Conservation (phyloP, 2,888 invertebrate species). For the Microctonus brassicae region DNA sequence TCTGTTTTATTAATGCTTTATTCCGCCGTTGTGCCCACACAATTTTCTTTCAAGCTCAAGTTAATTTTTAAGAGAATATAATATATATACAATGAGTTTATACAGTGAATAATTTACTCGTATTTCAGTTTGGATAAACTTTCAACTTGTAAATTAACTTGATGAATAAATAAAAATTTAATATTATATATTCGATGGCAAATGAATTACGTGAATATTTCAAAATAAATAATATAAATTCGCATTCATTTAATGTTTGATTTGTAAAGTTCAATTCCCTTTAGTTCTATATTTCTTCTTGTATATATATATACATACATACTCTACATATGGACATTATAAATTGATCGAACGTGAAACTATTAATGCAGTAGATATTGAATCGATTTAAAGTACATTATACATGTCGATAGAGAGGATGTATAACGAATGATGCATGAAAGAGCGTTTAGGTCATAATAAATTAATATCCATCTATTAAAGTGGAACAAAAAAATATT, state of each 20-base stretch:
- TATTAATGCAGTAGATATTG: conserved; percentile 26
- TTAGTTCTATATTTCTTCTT: neutral
- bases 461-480: conserved; percentile 10
- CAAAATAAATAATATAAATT: conserved; percentile 18
- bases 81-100: neutral
- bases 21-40: neutral
- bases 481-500: conserved; percentile 9
- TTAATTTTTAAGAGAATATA: neutral
- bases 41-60: neutral
- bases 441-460: conserved; percentile 16
- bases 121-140: neutral
- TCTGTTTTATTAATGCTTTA: conserved; percentile 13
- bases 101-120: neutral
- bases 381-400: conserved; percentile 58
- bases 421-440: conserved; percentile 43
- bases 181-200: neutral
- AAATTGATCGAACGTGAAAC: neutral
- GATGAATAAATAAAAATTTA: conserved; percentile 1
- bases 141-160: neutral
- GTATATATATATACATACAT: neutral
- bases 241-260: conserved; percentile 14
- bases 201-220: neutral
- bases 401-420: conserved; percentile 52
- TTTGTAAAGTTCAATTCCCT: conserved; percentile 22
- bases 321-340: neutral